These are phyloP conservation scores for Panzeria rudis DNA, from an alignment of 2,888 invertebrate genomes.

Conservation along the genomic window DNA sequence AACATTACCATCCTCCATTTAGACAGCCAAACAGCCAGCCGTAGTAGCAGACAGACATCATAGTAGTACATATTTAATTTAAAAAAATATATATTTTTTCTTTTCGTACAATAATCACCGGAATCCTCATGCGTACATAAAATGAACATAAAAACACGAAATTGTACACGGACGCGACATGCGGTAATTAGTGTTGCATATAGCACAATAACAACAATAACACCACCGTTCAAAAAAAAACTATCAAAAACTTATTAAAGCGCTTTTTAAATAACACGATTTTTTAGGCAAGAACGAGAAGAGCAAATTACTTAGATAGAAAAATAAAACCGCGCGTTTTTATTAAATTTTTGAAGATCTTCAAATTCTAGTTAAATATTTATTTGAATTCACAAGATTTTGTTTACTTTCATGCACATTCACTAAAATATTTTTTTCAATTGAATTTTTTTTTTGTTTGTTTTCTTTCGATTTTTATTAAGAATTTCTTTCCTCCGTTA, in stretches of 20 bases:
- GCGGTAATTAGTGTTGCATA: constrained; percentile 70
- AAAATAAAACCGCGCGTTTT: constrained; percentile 15
- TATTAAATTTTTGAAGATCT: neutral
- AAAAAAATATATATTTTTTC: constrained; percentile 9
- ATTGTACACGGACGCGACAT: constrained; percentile 67
- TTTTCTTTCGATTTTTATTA: constrained; percentile 29
- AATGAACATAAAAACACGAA: constrained; percentile 54
- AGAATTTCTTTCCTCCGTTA: constrained; percentile 24
- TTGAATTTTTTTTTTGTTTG: constrained; percentile 4
- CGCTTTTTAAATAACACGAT: constrained; percentile 32
- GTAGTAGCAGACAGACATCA: constrained; percentile 8
- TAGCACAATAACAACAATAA: constrained; percentile 33
- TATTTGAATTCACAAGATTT: constrained; percentile 9
- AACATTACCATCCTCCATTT: constrained; percentile 34
- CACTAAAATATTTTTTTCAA: constrained; percentile 13
- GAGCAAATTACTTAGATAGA: constrained; percentile 54
- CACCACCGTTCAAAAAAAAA: constrained; percentile 48
- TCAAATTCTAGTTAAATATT: neutral
- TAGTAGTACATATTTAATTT: neutral
- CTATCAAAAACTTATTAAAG: constrained; percentile 43
- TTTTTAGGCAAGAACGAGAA: constrained; percentile 14
- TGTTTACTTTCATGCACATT: constrained; percentile 1
- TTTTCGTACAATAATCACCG: constrained; percentile 62
- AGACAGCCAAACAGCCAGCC: constrained; percentile 17
- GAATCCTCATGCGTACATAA: constrained; percentile 67